Conservation (phyloP, 2,113 vertebrate genomes). For the Ia io region DNA sequence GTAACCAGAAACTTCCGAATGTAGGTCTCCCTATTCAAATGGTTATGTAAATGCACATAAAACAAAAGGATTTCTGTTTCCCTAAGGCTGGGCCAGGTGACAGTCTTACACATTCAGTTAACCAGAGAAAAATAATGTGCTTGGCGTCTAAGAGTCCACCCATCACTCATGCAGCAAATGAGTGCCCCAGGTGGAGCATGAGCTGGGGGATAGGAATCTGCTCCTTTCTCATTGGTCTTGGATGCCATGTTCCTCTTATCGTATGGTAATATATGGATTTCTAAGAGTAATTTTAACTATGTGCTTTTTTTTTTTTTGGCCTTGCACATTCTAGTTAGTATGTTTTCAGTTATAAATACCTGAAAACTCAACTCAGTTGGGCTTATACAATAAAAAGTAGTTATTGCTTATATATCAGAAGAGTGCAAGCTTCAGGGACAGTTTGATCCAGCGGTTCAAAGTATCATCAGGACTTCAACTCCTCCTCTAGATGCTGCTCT, state of each 20-base stretch:
- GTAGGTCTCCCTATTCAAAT: neutral
- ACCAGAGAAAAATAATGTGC: neutral
- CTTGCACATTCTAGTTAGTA: neutral
- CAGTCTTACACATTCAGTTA: neutral
- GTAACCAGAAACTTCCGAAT: conserved; percentile 66
- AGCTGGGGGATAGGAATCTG: neutral
- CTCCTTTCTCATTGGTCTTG: neutral
- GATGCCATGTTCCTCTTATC: neutral
- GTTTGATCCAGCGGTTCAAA: conserved; percentile 5
- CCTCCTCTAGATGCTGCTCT: neutral
- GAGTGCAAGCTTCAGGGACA: neutral
- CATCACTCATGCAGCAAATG: neutral
- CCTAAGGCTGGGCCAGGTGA: neutral
- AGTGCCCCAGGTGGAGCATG: neutral
- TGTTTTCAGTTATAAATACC: neutral
- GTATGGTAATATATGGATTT: neutral
- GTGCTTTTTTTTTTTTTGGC: neutral
- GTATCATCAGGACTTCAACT: neutral
- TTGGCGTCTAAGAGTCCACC: neutral
- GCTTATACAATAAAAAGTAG: neutral
- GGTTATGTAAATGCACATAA: neutral
- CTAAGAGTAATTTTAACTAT: neutral
- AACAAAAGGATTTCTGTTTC: conserved; percentile 70
- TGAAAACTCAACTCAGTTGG: conserved; percentile 3
- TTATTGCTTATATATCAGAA: neutral